Conservation (phyloP, 2,888 invertebrate species). For the Ceraclea dissimilis region DNA sequence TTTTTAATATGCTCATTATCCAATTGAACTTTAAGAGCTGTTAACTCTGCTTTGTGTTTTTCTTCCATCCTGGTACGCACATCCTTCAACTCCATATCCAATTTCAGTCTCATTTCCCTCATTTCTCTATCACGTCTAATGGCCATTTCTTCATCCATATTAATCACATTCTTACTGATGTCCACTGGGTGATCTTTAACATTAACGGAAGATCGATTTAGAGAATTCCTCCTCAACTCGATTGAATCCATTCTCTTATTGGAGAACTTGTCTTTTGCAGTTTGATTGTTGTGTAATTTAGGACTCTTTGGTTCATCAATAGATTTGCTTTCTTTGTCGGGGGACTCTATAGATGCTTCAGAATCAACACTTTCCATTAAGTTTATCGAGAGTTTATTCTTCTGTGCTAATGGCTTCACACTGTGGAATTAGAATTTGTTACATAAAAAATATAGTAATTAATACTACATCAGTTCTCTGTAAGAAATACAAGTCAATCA, state of each 20-base stretch:
- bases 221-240: slow-evolving; percentile 18
- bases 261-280: slow-evolving; percentile 4
- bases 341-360: slow-evolving; percentile 44
- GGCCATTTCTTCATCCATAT: slow-evolving; percentile 50
- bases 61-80: slow-evolving; percentile 46
- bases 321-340: slow-evolving; percentile 13
- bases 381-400: slow-evolving; percentile 46
- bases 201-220: slow-evolving; percentile 15
- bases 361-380: slow-evolving; percentile 49
- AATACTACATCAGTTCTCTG: too few relatives aligned
- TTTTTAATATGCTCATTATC: slow-evolving; percentile 43
- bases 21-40: slow-evolving; percentile 32
- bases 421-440: slow-evolving; percentile 8
- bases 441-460: neutral
- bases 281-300: slow-evolving; percentile 26
- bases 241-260: slow-evolving; percentile 9
- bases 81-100: slow-evolving; percentile 39
- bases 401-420: slow-evolving; percentile 27
- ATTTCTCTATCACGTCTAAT: slow-evolving; percentile 49
- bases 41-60: slow-evolving; percentile 39
- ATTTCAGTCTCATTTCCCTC: slow-evolving; percentile 34
- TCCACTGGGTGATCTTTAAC: slow-evolving; percentile 28
- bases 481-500: too few relatives aligned
- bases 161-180: slow-evolving; percentile 46
- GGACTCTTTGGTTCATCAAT: slow-evolving; percentile 8